These are phyloP conservation scores for Pelodytes ibericus DNA, from an alignment of 2,797 vertebrate genomes.

Conservation along the genomic window DNA sequence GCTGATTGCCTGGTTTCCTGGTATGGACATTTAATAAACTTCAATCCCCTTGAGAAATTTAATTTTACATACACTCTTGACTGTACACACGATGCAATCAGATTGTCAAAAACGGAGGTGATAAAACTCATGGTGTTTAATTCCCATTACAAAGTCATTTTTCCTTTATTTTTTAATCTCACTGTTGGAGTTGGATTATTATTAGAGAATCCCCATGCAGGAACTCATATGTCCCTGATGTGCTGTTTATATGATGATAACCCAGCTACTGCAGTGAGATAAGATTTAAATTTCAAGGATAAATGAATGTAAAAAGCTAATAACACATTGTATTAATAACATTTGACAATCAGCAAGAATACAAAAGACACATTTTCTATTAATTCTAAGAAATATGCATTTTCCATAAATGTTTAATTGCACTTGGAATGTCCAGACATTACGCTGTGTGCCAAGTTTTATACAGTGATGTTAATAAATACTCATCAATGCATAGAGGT, in stretches of 20 bases:
- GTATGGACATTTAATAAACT: constrained; percentile 52
- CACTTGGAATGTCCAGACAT: background rate
- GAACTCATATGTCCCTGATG: constrained; percentile 49
- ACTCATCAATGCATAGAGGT: background rate
- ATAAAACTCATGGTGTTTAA: constrained; percentile 51
- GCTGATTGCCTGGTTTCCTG: constrained; percentile 48
- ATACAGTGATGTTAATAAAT: background rate
- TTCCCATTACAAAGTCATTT: constrained; percentile 54
- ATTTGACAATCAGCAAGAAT: constrained; percentile 31
- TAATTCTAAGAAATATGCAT: background rate
- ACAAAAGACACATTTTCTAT: constrained; percentile 23
- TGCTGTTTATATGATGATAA: constrained; percentile 57
- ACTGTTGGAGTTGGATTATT: constrained; percentile 50
- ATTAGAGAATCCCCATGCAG: constrained; percentile 48
- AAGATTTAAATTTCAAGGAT: constrained; percentile 56
- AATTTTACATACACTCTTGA: constrained; percentile 50
- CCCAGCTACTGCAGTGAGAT: constrained; percentile 41
- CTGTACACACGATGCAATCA: constrained; percentile 47
- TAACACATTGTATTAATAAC: constrained; percentile 44
- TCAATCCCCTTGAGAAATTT: constrained; percentile 47
- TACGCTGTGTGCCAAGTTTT: background rate
- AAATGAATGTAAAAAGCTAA: constrained; percentile 49
- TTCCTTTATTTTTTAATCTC: constrained; percentile 56
- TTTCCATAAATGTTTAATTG: background rate
- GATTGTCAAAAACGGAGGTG: constrained; percentile 51